These are phyloP conservation scores for Acanthosepion pharaonis DNA, from an alignment of 2,888 invertebrate genomes.

Conservation along the genomic window DNA sequence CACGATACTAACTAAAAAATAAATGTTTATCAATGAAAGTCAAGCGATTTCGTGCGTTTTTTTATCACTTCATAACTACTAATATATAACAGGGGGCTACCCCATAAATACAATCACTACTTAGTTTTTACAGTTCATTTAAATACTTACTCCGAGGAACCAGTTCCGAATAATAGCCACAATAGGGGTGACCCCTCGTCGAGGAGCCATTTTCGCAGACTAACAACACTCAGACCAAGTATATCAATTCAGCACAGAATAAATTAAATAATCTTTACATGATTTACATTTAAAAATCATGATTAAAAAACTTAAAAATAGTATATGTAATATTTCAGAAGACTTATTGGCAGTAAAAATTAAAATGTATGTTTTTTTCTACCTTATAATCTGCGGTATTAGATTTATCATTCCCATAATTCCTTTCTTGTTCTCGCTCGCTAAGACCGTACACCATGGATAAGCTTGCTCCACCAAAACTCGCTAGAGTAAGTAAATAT, in stretches of 20 bases:
- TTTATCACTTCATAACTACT: neutral
- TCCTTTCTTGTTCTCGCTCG: neutral
- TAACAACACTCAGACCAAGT: neutral
- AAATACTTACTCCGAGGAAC: conserved; percentile 8
- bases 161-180: neutral
- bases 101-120: neutral
- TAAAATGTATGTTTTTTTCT: neutral
- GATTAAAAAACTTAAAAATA: too few species aligned
- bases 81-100: neutral
- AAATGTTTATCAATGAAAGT: neutral
- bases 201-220: neutral
- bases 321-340: too few species aligned
- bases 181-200: neutral
- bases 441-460: conserved; percentile 54
- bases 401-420: neutral
- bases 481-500: conserved; percentile 60
- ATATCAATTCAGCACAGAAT: neutral
- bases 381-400: neutral
- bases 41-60: neutral
- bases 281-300: too few species aligned
- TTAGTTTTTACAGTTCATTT: neutral
- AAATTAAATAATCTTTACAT: too few species aligned
- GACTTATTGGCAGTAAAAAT: neutral
- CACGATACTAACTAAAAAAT: neutral
- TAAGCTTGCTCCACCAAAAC: conserved; percentile 62